Percentiles rank a stretch among this genome's conserved stretches.
Conservation (phyloP, 2,797 vertebrate species). For the Epinephelus coioides region DNA sequence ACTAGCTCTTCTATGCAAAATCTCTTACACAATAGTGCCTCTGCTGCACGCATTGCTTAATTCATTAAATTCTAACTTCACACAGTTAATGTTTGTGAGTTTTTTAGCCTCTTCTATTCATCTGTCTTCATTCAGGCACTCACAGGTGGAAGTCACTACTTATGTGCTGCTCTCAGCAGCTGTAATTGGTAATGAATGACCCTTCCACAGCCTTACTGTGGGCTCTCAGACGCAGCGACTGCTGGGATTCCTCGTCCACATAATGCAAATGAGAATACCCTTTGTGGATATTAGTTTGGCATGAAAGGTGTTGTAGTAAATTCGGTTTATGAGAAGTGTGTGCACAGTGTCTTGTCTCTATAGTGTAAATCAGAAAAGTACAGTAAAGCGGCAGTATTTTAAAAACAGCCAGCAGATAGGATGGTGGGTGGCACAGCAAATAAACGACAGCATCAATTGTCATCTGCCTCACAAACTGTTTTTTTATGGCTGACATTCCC, state of each 20-base stretch:
- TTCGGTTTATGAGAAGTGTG: constrained; percentile 1
- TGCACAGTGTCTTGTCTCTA: neutral
- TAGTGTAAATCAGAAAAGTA: constrained; percentile 25
- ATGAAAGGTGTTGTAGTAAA: constrained; percentile 28
- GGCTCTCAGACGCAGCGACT: constrained; percentile 17
- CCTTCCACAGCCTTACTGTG: neutral
- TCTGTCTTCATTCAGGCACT: constrained; percentile 30
- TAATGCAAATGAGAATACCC: neutral
- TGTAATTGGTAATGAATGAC: constrained; percentile 37
- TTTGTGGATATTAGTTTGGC: constrained; percentile 10
- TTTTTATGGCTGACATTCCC: constrained; percentile 40
- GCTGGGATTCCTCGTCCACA: constrained; percentile 18
- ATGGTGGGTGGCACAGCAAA: constrained; percentile 63
- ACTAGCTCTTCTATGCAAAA: neutral
- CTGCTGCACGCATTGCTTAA: constrained; percentile 7
- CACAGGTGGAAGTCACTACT: constrained; percentile 22
- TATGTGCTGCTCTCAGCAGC: constrained; percentile 11
- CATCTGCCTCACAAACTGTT: constrained; percentile 47
- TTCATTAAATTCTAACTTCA: constrained; percentile 23
- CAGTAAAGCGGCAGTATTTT: constrained; percentile 18
- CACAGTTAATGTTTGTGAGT: constrained; percentile 4
- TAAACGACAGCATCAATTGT: constrained; percentile 61
- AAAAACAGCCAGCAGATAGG: constrained; percentile 51
- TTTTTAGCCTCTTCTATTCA: constrained; percentile 29
- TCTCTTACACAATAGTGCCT: constrained; percentile 17